These are phyloP conservation scores for Allygus modestus DNA, from an alignment of 2,888 invertebrate species.

Conservation along the genomic window DNA sequence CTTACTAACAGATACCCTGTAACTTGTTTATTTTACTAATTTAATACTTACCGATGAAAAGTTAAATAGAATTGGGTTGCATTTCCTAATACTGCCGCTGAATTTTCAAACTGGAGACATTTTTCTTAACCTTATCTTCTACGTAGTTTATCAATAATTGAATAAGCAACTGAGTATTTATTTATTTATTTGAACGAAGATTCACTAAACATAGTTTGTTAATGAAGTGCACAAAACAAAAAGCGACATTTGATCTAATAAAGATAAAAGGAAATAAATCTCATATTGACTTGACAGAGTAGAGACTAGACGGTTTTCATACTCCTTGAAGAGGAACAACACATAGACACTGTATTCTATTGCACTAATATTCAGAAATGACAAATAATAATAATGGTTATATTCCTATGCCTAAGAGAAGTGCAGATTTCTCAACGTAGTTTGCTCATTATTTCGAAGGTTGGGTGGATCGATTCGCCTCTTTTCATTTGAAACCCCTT, in stretches of 20 bases:
- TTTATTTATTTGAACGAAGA: slow-evolving; percentile 29
- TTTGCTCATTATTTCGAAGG: slow-evolving; percentile 33
- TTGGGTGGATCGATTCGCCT: slow-evolving; percentile 41
- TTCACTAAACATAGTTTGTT: slow-evolving; percentile 1
- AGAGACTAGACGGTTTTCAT: slow-evolving; percentile 20
- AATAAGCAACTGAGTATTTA: slow-evolving; percentile 12
- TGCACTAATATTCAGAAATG: slow-evolving; percentile 41
- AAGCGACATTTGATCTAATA: not conserved
- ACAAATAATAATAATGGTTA: slow-evolving; percentile 32
- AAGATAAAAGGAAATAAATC: not conserved
- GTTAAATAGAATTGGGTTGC: slow-evolving; percentile 61
- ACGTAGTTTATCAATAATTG: slow-evolving; percentile 22
- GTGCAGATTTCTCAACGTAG: slow-evolving; percentile 44
- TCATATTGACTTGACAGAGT: not conserved
- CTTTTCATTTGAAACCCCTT: not conserved
- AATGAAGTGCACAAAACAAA: slow-evolving; percentile 40
- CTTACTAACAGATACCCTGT: not conserved
- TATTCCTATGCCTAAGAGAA: slow-evolving; percentile 37
- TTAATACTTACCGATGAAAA: slow-evolving; percentile 53
- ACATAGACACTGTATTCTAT: slow-evolving; percentile 37
- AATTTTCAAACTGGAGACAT: slow-evolving; percentile 45
- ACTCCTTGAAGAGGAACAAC: slow-evolving; percentile 1
- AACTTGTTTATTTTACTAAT: not conserved
- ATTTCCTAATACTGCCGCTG: slow-evolving; percentile 27
- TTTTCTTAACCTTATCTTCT: slow-evolving; percentile 25